Conservation (phyloP, 2,888 invertebrate genomes). For the Lasioglossum zephyrum region DNA sequence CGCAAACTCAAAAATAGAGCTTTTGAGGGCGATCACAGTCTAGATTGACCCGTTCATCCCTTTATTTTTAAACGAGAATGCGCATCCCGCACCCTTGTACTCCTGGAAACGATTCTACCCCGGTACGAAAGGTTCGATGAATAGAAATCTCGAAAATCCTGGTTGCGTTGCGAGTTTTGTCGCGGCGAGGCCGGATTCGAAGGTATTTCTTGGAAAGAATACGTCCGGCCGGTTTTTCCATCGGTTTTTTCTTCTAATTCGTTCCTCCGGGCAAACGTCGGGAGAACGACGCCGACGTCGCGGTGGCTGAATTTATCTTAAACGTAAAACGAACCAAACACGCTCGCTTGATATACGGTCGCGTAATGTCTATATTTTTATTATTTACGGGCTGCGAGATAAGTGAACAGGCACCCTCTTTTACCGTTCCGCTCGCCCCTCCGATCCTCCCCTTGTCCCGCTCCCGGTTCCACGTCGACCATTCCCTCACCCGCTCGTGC, state of each 20-base stretch:
- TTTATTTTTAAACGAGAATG: too few species aligned
- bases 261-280: slow-evolving; percentile 58
- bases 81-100: too few species aligned
- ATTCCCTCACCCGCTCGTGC: slow-evolving; percentile 29
- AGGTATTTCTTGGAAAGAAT: background rate
- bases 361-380: slow-evolving; percentile 83
- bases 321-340: slow-evolving; percentile 78
- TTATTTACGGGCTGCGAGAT: slow-evolving; percentile 83
- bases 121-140: background rate
- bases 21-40: too few species aligned
- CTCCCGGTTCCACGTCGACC: slow-evolving; percentile 8
- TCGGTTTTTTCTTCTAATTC: slow-evolving; percentile 67
- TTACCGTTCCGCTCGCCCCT: slow-evolving; percentile 40
- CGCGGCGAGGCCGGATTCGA: background rate
- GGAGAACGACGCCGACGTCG: slow-evolving; percentile 53
- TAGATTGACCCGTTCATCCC: too few species aligned
- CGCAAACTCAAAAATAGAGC: too few species aligned
- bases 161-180: background rate
- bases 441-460: background rate
- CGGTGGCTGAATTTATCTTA: slow-evolving; percentile 76
- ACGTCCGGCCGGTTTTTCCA: slow-evolving; percentile 40
- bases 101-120: too few species aligned
- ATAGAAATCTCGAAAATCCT: background rate
- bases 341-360: slow-evolving; percentile 79
- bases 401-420: slow-evolving; percentile 75